Conservation (phyloP, 2,113 vertebrate species). For the Cyprinus carpio region DNA sequence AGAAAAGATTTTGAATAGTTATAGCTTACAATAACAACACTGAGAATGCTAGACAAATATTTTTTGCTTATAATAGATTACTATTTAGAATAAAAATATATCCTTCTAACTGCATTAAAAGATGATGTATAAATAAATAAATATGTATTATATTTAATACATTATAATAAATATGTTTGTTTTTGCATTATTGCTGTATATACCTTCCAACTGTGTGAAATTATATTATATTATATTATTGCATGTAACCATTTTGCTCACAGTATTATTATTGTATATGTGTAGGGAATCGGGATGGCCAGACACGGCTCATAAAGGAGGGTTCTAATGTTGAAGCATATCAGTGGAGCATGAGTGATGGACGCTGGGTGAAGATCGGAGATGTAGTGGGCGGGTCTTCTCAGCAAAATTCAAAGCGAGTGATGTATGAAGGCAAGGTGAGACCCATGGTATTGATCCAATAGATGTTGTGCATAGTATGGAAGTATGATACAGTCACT, state of each 20-base stretch:
- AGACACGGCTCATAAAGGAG: slow-evolving; percentile 76
- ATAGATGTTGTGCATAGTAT: not conserved
- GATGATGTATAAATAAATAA: no score
- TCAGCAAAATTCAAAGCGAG: slow-evolving; percentile 88
- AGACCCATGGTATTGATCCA: not conserved
- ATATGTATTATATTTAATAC: no score
- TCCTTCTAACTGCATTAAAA: no score
- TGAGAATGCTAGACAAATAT: no score
- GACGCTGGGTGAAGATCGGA: slow-evolving; percentile 95
- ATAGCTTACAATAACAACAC: no score
- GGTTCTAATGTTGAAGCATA: slow-evolving; percentile 72
- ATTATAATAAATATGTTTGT: no score
- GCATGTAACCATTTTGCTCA: not conserved
- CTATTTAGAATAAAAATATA: no score
- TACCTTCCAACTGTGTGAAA: no score
- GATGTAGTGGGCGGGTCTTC: slow-evolving; percentile 97
- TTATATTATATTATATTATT: no score
- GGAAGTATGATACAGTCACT: not conserved
- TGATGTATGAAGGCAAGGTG: slow-evolving; percentile 96
- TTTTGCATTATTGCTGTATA: no score
- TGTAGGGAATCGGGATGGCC: slow-evolving; percentile 76
- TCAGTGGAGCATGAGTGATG: slow-evolving; percentile 56
- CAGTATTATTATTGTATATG: not conserved
- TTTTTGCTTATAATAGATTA: no score
- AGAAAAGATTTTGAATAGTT: no score